These are phyloP conservation scores for Siderastrea radians DNA, from an alignment of 92 coral and sea anemone genomes.

Conservation along the genomic window DNA sequence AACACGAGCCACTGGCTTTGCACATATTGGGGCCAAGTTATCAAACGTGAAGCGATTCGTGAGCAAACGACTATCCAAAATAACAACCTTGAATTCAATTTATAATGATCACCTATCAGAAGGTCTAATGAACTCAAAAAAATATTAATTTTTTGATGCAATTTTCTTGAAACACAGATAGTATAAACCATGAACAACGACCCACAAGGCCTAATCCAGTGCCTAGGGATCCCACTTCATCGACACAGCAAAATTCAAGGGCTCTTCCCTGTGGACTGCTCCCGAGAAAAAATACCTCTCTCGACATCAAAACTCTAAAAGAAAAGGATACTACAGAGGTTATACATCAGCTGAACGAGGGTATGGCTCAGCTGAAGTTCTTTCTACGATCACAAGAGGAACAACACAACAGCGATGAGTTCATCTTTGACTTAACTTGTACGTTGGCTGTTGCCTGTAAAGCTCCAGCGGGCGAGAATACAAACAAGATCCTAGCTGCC, in stretches of 20 bases:
- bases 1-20: no score
- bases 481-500: constrained; percentile 34
- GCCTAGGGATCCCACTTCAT: neutral
- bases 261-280: neutral
- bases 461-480: constrained; percentile 29
- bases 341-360: neutral
- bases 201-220: neutral
- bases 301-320: neutral
- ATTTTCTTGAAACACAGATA: neutral
- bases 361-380: neutral
- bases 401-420: constrained; percentile 37
- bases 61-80: no score
- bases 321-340: neutral
- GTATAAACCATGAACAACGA: constrained; percentile 2
- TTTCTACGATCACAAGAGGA: constrained; percentile 26
- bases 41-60: no score
- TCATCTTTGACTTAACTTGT: constrained; percentile 39
- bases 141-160: neutral
- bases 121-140: neutral
- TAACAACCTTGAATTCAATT: no score
- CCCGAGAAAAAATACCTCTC: neutral
- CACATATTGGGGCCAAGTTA: no score
- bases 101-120: neutral
- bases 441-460: constrained; percentile 43
- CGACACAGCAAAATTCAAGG: neutral